phyloP scores from a whole-genome alignment of 2,113 vertebrate species.

The Saimiri boliviensis region DNA sequence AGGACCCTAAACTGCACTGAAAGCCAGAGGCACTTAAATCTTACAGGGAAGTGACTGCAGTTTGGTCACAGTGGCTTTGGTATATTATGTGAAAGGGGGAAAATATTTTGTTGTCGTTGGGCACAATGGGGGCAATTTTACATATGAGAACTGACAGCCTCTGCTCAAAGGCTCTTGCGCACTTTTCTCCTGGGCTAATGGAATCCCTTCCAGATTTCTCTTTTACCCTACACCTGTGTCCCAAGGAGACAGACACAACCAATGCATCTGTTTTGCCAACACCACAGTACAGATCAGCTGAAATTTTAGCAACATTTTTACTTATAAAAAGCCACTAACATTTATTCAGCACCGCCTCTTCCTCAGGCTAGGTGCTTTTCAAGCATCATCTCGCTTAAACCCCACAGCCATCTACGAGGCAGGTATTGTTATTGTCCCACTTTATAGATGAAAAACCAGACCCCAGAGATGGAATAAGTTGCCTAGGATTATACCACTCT shows the following conservation, averaged over 20 bases:
- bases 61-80: background rate
- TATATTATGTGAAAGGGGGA: background rate
- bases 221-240: background rate
- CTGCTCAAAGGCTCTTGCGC: background rate
- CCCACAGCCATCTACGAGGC: background rate
- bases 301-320: background rate
- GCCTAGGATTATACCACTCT: too few species aligned
- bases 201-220: background rate
- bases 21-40: background rate
- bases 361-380: background rate
- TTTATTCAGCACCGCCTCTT: background rate
- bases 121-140: too few species aligned
- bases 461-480: background rate
- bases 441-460: background rate
- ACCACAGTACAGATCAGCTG: background rate
- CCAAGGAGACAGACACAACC: background rate
- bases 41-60: background rate
- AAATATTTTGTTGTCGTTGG: background rate
- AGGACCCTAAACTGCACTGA: background rate
- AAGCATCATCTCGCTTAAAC: rapidly evolving
- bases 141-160: background rate
- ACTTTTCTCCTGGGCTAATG: background rate
- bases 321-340: background rate
- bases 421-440: background rate
- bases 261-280: background rate